A percentile compares a stretch with the other conserved stretches of the same genome.
Conservation (phyloP, 1,140 invertebrate species). For the Drosophila mayri region DNA sequence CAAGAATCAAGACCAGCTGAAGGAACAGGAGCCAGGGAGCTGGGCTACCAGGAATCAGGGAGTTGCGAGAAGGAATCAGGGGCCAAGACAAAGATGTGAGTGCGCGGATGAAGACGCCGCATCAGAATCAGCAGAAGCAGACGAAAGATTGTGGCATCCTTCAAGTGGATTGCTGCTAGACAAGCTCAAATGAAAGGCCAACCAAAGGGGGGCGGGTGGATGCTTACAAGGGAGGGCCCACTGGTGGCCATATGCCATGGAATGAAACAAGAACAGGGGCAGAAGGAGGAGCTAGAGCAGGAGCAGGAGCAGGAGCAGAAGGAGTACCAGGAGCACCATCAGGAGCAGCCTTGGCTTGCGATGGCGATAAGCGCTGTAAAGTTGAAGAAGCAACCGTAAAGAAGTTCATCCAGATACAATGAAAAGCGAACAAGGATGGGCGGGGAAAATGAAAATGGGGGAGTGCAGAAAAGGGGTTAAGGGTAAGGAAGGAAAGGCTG, state of each 20-base stretch:
- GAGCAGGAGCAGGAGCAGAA: background rate
- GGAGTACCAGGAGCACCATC: background rate
- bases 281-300: background rate
- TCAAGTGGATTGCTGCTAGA: conserved; percentile 75
- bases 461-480: conserved; percentile 1
- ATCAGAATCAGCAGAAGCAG: conserved; percentile 18
- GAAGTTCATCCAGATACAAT: conserved; percentile 45
- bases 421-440: conserved; percentile 14
- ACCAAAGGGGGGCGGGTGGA: background rate
- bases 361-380: conserved; percentile 57
- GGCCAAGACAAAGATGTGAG: conserved; percentile 16
- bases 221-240: too few species aligned
- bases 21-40: conserved; percentile 22
- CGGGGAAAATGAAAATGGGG: too few species aligned
- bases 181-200: conserved; percentile 62
- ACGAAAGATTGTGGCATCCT: conserved; percentile 73
- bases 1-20: conserved; percentile 1
- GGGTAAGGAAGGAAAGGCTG: background rate
- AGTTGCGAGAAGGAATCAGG: background rate
- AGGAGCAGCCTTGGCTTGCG: conserved; percentile 23
- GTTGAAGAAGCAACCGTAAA: conserved; percentile 57
- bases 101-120: conserved; percentile 22
- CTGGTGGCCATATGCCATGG: background rate
- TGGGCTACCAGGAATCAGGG: background rate
- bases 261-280: background rate